Evolutionary conservation across 2,888 invertebrate genomes (phyloP).

Genomic region (Halictus quadricinctus): DNA sequence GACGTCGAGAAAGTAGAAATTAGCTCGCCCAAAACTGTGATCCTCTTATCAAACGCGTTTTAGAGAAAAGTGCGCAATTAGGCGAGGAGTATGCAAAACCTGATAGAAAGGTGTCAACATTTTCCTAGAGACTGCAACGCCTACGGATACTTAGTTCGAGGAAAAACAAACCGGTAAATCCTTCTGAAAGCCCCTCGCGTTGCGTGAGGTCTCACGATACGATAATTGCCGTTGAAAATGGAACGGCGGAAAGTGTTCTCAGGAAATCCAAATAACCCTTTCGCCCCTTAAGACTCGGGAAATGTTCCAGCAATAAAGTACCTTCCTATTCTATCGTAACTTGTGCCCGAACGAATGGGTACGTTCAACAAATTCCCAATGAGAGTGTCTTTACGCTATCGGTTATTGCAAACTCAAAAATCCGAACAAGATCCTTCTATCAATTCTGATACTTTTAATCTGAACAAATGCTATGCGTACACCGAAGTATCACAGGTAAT

Average conservation of each 20-base stretch:
- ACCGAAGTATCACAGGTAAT: no score
- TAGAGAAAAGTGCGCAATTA: background rate
- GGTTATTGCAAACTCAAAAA: background rate
- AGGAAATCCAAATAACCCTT: background rate
- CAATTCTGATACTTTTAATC: no score
- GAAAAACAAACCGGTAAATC: slow-evolving; percentile 20
- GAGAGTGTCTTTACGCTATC: background rate
- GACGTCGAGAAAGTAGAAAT: background rate
- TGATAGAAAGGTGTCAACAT: slow-evolving; percentile 2
- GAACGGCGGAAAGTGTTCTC: background rate
- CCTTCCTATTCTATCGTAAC: background rate
- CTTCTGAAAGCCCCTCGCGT: background rate
- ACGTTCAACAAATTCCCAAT: background rate
- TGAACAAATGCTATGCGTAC: no score
- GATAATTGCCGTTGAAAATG: slow-evolving; percentile 3
- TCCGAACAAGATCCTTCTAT: background rate
- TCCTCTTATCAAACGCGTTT: background rate
- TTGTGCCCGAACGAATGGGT: background rate
- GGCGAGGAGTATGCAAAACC: background rate
- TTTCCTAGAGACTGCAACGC: background rate
- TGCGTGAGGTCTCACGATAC: slow-evolving; percentile 11
- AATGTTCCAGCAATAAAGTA: background rate
- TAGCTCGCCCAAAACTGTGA: background rate
- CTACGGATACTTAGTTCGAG: slow-evolving; percentile 7
- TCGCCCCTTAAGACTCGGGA: background rate